Percentiles rank a stretch among this genome's conserved stretches.
Conservation (phyloP, 2,113 vertebrate species). For the Oophaga pumilio region DNA sequence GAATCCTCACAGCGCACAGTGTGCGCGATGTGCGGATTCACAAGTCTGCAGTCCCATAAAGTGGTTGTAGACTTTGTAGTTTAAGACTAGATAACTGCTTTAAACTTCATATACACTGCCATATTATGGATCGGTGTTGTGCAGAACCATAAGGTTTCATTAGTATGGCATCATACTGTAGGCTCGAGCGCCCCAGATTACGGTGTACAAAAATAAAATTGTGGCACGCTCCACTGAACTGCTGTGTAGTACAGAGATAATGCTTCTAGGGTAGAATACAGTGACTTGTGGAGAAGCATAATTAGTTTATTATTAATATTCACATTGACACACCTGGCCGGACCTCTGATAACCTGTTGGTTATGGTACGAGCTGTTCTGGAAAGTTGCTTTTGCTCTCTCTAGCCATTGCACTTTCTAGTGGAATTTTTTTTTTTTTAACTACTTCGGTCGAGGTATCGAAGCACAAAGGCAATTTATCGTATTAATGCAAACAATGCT, state of each 20-base stretch:
- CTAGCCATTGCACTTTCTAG: neutral
- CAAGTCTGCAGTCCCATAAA: too few relatives aligned
- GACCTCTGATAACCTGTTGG: neutral
- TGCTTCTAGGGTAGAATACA: neutral
- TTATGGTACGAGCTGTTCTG: neutral
- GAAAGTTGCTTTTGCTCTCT: neutral
- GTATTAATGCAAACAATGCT: neutral
- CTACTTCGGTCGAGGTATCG: neutral
- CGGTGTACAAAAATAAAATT: neutral
- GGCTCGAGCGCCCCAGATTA: neutral
- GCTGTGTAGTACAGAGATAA: neutral
- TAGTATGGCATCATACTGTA: neutral
- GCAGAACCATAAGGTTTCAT: neutral
- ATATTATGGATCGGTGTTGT: too few relatives aligned
- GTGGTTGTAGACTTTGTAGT: too few relatives aligned
- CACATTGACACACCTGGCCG: neutral
- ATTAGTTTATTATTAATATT: neutral
- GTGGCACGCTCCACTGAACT: neutral
- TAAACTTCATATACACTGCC: too few relatives aligned
- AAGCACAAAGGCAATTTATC: neutral
- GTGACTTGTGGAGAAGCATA: neutral
- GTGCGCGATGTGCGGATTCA: too few relatives aligned
- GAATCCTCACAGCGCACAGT: too few relatives aligned
- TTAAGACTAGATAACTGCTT: too few relatives aligned
- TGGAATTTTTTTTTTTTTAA: neutral